Evolutionary conservation across 1,140 invertebrate species (phyloP), one percentile per base, ranked within the genome.

Genomic region (Sycobia sp.): DNA sequence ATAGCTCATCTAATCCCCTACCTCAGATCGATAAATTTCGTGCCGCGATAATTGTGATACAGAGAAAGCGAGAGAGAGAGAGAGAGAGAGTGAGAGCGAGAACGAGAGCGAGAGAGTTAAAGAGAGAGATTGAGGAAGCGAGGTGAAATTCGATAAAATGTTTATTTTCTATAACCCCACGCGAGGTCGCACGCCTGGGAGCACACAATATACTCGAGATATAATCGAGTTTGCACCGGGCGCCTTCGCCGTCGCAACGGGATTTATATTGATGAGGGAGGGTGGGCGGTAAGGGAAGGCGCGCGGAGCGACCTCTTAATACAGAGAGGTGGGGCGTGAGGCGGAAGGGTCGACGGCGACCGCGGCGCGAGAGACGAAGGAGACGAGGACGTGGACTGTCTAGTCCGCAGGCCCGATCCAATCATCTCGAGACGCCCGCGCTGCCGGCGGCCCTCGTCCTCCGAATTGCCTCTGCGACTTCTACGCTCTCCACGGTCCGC

Each of bases 351-450:
- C 29, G 29, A 4, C 5, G 29, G 29, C 29, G 25, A 16, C 38
- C 39, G 54, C 11, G 43, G 34, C 9, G 46, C 16, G 58, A 11
- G 29, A 22, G 10, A 57, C 43, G 57, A 41, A 56, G 46, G 41
- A 32, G 22, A 18, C 29, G 49, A 5, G 34, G 14, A 57, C 65
- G 50, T 38, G 50, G 64, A 64, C 75, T 74, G 76, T 78, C 71
- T 73, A 73, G 70, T 71, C 68, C 16, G 22, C 58, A 56, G 56
- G 58, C 66, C 69, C 27, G 76, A 78, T 78, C 76, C 76, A 77
- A 78, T 78, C 76, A 78, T 78, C 73, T 64, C 68, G 65, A 77
- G 76, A 75, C 69, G 70, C 68, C 77, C 75, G 74, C 75, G 73
- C 74, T 76, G 77, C 76, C 77, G 73, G 71, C 71, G 64, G 54